Evolutionary conservation across 2,888 invertebrate genomes (phyloP).

Genomic region (Pinctada fucata): DNA sequence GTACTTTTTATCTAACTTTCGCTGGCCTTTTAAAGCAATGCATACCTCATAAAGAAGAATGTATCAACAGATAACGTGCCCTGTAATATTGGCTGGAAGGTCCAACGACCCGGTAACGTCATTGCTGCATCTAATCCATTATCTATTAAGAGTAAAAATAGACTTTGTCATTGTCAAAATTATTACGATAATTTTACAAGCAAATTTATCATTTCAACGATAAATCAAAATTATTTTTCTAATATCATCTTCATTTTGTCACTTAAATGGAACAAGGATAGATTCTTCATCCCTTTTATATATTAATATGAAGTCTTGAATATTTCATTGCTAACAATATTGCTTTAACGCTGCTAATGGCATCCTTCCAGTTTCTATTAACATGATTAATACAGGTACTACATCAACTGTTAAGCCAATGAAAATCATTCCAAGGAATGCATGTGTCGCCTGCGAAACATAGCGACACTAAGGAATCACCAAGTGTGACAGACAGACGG

Average conservation of each 20-base stretch:
- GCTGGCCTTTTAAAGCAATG: no score
- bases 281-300: no score
- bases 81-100: constrained; percentile 64
- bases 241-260: background rate
- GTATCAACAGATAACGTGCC: constrained; percentile 69
- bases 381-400: background rate
- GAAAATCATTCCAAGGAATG: no score
- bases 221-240: background rate
- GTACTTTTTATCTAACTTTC: no score
- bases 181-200: background rate
- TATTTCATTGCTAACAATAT: no score
- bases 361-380: background rate
- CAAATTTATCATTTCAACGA: background rate
- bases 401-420: no score
- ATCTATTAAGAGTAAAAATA: background rate
- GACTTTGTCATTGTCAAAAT: no score
- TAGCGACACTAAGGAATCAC: no score
- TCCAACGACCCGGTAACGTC: constrained; percentile 38
- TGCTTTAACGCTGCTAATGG: background rate
- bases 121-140: background rate
- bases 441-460: no score
- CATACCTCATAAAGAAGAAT: constrained; percentile 69
- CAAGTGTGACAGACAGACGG: no score
- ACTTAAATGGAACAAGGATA: no score
- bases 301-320: no score